phyloP scores from a whole-genome alignment of 2,797 vertebrate genomes.

The Sebastes hubbsi region DNA sequence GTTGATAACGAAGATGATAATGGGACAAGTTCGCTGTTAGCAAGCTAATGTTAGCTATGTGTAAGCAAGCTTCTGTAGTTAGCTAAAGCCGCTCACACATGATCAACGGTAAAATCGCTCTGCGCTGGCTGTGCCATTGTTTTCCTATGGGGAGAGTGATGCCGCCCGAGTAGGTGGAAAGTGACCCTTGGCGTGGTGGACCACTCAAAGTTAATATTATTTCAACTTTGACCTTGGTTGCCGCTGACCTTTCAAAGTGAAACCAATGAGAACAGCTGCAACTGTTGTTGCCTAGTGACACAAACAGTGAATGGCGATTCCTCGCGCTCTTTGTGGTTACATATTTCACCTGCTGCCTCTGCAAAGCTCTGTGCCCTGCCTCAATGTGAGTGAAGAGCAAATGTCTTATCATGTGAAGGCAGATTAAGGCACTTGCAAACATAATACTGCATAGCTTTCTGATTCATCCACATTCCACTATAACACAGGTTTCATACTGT shows the following conservation, averaged over 20 bases:
- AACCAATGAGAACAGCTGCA: neutral
- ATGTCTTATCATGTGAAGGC: neutral
- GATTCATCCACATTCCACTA: neutral
- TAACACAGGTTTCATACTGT: neutral
- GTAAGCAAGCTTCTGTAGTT: too few species aligned
- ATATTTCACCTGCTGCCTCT: neutral
- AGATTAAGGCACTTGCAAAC: neutral
- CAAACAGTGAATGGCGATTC: neutral
- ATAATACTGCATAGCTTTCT: neutral
- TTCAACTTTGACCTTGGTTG: neutral
- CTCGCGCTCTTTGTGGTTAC: neutral
- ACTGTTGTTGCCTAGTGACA: neutral
- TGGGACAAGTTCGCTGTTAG: neutral
- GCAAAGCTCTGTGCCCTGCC: neutral
- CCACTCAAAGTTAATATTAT: neutral
- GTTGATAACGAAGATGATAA: neutral
- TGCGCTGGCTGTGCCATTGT: too few species aligned
- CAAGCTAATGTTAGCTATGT: neutral
- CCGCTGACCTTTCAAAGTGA: neutral
- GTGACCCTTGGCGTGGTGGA: neutral
- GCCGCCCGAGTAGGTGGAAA: too few species aligned
- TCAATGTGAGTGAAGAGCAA: neutral
- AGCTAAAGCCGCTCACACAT: too few species aligned
- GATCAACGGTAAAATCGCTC: too few species aligned
- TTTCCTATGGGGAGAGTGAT: neutral